Base-by-base conservation (phyloP, 2,888 invertebrate species). In the Apoderus coryli region DNA sequence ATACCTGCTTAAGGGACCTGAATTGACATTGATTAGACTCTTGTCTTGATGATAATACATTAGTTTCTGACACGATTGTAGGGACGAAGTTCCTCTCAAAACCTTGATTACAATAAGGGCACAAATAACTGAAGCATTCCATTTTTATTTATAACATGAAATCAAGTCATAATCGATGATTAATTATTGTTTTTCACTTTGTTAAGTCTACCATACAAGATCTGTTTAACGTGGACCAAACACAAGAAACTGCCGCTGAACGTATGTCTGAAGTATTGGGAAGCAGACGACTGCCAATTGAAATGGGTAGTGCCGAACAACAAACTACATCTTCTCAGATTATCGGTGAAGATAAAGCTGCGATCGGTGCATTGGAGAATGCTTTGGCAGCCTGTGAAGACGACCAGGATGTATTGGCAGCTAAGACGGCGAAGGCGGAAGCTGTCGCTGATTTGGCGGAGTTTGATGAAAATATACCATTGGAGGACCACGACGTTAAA, bases 331-430 rank as follows among this genome's bases (percentile, higher is more conserved):
- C n/a, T n/a, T n/a, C n/a, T n/a, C n/a, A n/a, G n/a, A n/a, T n/a
- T n/a, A n/a, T n/a, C n/a, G 41, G 45, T 2, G 68, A 71, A 16
- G 73, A 74, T 25, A 72, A 72, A 44, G 53, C 60, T 4, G 72
- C 71, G 0, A 57, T 74, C 31, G 71, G 73, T 11, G 73, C 68
- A 6, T 66, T 82, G 37, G 88, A 86, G 61, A 69, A 62, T 43
- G 92, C 90, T 25, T 64, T 95, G 38, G 85, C 88, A 13, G 80
- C 85, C 30, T 90, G 84, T 28, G 93, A 95, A 60, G 95, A 95
- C 60, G 93, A 90, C 54, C 80, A 81, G 34, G 95, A 95, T 62
- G 90, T 33, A 10, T 6, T 34, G 36, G 93, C 93, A 5, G 88
- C 90, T 2, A 72, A 71, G 47, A 81, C 77, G 1, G 90, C 90